A percentile compares a stretch with the other conserved stretches of the same genome.
These are phyloP conservation scores for Sebastes ruberrimus DNA, from an alignment of 2,797 vertebrate genomes.

Conservation along the genomic window DNA sequence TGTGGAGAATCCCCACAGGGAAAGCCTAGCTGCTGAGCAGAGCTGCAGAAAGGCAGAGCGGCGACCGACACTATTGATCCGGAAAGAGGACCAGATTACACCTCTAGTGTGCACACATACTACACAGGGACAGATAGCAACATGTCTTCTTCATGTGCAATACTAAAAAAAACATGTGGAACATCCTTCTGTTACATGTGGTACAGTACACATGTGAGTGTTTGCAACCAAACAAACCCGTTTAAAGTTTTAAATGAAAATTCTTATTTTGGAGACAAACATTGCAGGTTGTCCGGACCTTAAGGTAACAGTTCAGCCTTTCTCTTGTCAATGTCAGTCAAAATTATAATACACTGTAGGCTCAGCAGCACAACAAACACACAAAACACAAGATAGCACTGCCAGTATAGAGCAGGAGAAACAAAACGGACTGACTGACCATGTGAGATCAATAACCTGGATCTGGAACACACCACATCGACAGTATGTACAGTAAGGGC, in stretches of 20 bases:
- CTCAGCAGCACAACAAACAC: neutral
- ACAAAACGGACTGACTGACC: neutral
- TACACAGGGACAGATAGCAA: neutral
- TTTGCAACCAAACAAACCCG: neutral
- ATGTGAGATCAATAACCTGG: neutral
- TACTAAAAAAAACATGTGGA: neutral
- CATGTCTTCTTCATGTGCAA: neutral
- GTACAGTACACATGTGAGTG: neutral
- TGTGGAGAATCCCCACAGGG: slow-evolving; percentile 56
- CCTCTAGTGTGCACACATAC: neutral
- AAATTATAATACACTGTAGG: neutral
- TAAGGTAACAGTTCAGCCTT: neutral
- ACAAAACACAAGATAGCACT: no score
- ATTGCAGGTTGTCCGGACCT: neutral
- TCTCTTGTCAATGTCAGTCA: neutral
- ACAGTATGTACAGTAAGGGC: neutral
- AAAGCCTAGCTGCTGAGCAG: slow-evolving; percentile 28
- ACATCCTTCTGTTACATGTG: neutral
- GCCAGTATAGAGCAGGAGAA: neutral
- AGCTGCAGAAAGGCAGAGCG: slow-evolving; percentile 23
- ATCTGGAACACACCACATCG: neutral
- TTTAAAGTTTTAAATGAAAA: neutral
- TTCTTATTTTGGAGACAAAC: no score
- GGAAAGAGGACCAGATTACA: slow-evolving; percentile 10
- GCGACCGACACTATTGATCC: slow-evolving; percentile 42